Conservation (phyloP, 2,888 invertebrate genomes). For the Andrena chrysosceles region DNA sequence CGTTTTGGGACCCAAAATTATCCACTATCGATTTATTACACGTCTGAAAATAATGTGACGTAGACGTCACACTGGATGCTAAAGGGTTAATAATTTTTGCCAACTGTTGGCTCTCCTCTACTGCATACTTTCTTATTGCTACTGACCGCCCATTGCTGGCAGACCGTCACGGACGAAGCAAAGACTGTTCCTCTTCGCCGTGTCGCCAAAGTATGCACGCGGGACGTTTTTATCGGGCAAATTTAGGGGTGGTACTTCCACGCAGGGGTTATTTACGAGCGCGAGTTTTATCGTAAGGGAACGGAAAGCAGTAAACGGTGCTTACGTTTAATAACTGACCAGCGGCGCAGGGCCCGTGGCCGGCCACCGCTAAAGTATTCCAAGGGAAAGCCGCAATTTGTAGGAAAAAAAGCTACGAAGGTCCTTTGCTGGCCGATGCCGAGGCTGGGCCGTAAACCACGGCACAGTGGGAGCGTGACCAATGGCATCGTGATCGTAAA, state of each 20-base stretch:
- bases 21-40: too few species aligned
- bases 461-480: slow-evolving; percentile 80
- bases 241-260: slow-evolving; percentile 32
- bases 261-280: slow-evolving; percentile 43
- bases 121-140: too few species aligned
- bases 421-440: slow-evolving; percentile 44
- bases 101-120: too few species aligned
- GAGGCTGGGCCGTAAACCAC: slow-evolving; percentile 73
- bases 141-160: too few species aligned
- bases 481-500: slow-evolving; percentile 84
- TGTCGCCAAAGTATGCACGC: slow-evolving; percentile 11
- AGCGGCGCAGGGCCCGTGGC: background rate
- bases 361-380: slow-evolving; percentile 22
- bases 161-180: too few species aligned
- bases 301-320: slow-evolving; percentile 42
- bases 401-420: slow-evolving; percentile 34
- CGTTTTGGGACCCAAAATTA: too few species aligned
- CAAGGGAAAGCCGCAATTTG: slow-evolving; percentile 48
- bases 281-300: slow-evolving; percentile 30
- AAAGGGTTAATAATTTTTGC: too few species aligned
- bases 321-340: slow-evolving; percentile 37
- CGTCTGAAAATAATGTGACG: too few species aligned
- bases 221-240: slow-evolving; percentile 40
- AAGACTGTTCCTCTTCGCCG: background rate
- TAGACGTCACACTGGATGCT: too few species aligned